These are phyloP conservation scores for Trissonchulus latispiculum DNA, from an alignment of 2,888 invertebrate genomes.

Conservation along the genomic window DNA sequence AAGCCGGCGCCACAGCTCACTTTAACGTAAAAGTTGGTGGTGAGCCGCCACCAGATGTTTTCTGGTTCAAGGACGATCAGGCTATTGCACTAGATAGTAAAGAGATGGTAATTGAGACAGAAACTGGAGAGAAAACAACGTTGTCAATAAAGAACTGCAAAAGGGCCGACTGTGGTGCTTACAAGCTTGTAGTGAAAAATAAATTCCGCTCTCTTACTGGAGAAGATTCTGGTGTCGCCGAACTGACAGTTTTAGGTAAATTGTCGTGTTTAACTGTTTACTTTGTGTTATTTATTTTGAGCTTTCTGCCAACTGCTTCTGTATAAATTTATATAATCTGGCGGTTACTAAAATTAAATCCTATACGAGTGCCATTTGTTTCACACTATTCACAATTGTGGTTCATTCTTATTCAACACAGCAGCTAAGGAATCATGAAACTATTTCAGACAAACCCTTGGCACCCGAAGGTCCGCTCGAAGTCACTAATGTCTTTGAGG, in stretches of 20 bases:
- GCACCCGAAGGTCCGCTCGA: conserved; percentile 80
- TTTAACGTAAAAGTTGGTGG: conserved; percentile 90
- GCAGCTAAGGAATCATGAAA: too few relatives aligned
- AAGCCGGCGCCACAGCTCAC: conserved; percentile 85
- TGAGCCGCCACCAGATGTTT: conserved; percentile 87
- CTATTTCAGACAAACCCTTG: conserved; percentile 61
- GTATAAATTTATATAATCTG: too few relatives aligned
- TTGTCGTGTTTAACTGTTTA: too few relatives aligned
- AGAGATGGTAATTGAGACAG: conserved; percentile 30
- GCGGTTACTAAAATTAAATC: not conserved
- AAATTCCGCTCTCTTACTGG: conserved; percentile 60
- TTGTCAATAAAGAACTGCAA: conserved; percentile 75
- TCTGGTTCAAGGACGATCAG: conserved; percentile 62
- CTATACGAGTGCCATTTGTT: too few relatives aligned
- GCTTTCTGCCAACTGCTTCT: too few relatives aligned
- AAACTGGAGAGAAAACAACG: conserved; percentile 62
- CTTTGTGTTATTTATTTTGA: too few relatives aligned
- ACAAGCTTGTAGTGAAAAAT: conserved; percentile 76
- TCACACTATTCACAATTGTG: too few relatives aligned
- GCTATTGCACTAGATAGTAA: not conserved
- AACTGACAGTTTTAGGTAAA: conserved; percentile 82
- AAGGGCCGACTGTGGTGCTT: conserved; percentile 83
- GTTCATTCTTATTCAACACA: too few relatives aligned
- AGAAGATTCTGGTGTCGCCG: conserved; percentile 75
- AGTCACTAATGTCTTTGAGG: conserved; percentile 74